Evolutionary conservation across 2,888 invertebrate genomes (phyloP).

Genomic region (Chymomyza caudatula): DNA sequence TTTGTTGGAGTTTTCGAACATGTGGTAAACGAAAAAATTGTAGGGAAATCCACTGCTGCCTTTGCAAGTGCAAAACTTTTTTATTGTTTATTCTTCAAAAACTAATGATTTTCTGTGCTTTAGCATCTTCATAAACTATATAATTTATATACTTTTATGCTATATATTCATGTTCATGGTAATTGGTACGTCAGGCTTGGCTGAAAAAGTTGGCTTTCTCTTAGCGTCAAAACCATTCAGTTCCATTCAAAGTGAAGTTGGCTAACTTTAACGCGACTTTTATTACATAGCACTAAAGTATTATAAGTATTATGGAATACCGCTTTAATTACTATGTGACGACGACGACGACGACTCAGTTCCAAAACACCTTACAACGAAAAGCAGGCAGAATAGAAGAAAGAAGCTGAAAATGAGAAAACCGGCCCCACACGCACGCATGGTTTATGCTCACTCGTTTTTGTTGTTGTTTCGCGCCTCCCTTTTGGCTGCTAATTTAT

Average conservation of each 20-base stretch:
- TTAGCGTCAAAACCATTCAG: no score
- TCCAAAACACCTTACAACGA: not conserved
- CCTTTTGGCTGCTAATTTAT: slow-evolving; percentile 4
- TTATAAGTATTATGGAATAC: not conserved
- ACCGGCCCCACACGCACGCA: not conserved
- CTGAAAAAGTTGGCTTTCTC: not conserved
- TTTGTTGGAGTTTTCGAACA: no score
- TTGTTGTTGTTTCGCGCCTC: not conserved
- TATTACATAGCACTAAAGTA: not conserved
- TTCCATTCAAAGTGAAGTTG: not conserved
- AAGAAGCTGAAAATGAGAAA: not conserved
- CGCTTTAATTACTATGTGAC: not conserved
- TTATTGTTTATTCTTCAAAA: no score
- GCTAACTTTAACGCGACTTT: not conserved
- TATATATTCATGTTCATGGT: no score
- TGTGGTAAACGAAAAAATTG: no score
- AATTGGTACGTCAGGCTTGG: not conserved
- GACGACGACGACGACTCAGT: no score
- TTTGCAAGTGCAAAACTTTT: no score
- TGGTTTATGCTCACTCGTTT: not conserved
- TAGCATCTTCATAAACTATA: slow-evolving; percentile 12
- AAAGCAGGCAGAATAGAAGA: not conserved
- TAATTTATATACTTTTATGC: no score
- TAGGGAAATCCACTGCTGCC: not conserved
- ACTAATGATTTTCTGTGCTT: slow-evolving; percentile 5